Conservation (phyloP, 2,888 invertebrate genomes). For the Dicyrtomina minuta region DNA sequence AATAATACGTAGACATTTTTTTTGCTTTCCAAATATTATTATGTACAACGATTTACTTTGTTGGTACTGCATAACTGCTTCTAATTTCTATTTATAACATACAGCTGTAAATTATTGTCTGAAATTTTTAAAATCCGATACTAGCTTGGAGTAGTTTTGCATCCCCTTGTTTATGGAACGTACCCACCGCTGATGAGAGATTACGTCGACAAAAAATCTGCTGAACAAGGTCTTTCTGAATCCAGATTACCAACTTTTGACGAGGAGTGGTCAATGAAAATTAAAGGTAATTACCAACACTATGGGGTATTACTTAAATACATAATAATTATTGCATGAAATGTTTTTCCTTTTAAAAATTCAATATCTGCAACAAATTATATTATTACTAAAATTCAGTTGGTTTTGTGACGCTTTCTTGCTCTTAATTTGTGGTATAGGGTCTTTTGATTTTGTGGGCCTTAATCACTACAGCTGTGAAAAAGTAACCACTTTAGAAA, state of each 20-base stretch:
- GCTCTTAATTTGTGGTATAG: slow-evolving; percentile 23
- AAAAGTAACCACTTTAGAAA: slow-evolving; percentile 27
- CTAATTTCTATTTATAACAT: no score
- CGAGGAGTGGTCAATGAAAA: slow-evolving; percentile 41
- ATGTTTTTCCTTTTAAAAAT: no score
- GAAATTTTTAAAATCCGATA: no score
- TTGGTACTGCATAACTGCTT: no score
- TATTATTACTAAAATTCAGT: neutral
- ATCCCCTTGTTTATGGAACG: slow-evolving; percentile 52
- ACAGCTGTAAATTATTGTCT: slow-evolving; percentile 9
- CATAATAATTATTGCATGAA: no score
- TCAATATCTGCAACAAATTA: no score
- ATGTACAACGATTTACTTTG: no score
- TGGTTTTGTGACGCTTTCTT: neutral
- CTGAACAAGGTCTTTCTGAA: slow-evolving; percentile 54
- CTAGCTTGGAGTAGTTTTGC: slow-evolving; percentile 43
- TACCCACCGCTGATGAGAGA: slow-evolving; percentile 56
- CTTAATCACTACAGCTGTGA: slow-evolving; percentile 52
- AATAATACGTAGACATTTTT: no score
- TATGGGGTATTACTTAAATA: no score
- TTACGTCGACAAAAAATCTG: slow-evolving; percentile 55
- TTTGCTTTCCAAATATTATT: no score
- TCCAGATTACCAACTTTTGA: slow-evolving; percentile 50
- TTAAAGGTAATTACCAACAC: slow-evolving; percentile 50
- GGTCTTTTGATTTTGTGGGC: slow-evolving; percentile 52